These are phyloP conservation scores for Podarcis lilfordi DNA, from an alignment of 2,797 vertebrate genomes.

Conservation along the genomic window DNA sequence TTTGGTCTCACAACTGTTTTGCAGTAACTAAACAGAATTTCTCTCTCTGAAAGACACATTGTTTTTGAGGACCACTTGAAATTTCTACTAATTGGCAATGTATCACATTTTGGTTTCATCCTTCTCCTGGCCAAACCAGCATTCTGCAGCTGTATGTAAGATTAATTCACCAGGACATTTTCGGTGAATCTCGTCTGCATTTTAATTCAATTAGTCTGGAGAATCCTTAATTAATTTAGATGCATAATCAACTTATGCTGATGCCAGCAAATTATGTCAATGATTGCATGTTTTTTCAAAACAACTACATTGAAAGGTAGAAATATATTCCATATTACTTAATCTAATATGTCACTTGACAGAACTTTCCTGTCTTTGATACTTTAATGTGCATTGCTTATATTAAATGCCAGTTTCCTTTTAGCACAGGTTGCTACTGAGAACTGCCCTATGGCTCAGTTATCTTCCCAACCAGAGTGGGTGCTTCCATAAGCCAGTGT, in stretches of 20 bases:
- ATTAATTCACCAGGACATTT: slow-evolving; percentile 13
- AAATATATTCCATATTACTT: background rate
- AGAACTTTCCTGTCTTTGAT: background rate
- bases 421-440: background rate
- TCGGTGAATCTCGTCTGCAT: slow-evolving; percentile 3
- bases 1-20: background rate
- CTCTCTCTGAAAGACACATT: background rate
- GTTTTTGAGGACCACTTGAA: background rate
- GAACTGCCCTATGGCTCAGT: background rate
- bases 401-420: background rate
- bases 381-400: background rate
- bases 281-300: background rate
- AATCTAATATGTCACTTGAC: background rate
- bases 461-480: background rate
- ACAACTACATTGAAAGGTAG: slow-evolving; percentile 5
- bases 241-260: slow-evolving; percentile 23
- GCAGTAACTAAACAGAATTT: background rate
- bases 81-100: background rate
- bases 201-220: slow-evolving; percentile 37
- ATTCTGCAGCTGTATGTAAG: background rate
- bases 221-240: slow-evolving; percentile 24
- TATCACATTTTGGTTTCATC: background rate
- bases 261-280: slow-evolving; percentile 29
- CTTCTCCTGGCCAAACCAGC: background rate
- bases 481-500: background rate